Evolutionary conservation across 2,888 invertebrate genomes (phyloP).

Genomic region (Drosophila demipolita): DNA sequence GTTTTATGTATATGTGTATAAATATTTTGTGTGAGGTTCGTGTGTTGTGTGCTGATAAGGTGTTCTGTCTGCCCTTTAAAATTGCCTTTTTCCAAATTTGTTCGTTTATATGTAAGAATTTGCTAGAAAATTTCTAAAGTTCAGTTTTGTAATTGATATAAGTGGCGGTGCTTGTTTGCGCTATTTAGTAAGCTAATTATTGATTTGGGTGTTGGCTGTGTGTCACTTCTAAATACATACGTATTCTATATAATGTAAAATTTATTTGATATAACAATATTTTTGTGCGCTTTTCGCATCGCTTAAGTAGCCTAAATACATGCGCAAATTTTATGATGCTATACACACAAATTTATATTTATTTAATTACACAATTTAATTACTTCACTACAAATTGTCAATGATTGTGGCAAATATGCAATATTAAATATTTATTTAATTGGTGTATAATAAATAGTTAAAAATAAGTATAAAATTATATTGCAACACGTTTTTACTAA

Average conservation of each 20-base stretch:
- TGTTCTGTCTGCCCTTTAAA: conserved; percentile 37
- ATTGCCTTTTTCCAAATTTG: conserved; percentile 33
- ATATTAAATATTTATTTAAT: conserved; percentile 46
- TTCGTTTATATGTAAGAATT: conserved; percentile 27
- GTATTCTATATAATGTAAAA: conserved; percentile 15
- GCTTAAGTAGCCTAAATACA: conserved; percentile 49
- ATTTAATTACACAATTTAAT: conserved; percentile 46
- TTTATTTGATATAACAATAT: conserved; percentile 40
- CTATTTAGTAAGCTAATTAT: conserved; percentile 46
- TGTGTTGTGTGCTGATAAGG: conserved; percentile 67
- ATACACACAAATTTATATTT: conserved; percentile 35
- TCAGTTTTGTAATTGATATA: conserved; percentile 66
- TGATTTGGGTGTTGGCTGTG: conserved; percentile 37
- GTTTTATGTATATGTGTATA: conserved; percentile 46
- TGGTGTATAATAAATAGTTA: conserved; percentile 66
- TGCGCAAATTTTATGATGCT: conserved; percentile 34
- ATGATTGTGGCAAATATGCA: conserved; percentile 56
- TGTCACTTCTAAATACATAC: conserved; percentile 38
- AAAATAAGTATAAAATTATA: conserved; percentile 65
- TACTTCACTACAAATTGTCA: conserved; percentile 64
- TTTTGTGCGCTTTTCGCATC: conserved; percentile 52
- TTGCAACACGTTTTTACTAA: conserved; percentile 58
- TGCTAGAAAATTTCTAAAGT: conserved; percentile 44
- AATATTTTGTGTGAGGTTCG: conserved; percentile 70
- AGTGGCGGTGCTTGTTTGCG: conserved; percentile 69